Evolutionary conservation across 2,113 vertebrate genomes (phyloP), one percentile per base, ranked within the genome.

Genomic region (Tichodroma muraria): DNA sequence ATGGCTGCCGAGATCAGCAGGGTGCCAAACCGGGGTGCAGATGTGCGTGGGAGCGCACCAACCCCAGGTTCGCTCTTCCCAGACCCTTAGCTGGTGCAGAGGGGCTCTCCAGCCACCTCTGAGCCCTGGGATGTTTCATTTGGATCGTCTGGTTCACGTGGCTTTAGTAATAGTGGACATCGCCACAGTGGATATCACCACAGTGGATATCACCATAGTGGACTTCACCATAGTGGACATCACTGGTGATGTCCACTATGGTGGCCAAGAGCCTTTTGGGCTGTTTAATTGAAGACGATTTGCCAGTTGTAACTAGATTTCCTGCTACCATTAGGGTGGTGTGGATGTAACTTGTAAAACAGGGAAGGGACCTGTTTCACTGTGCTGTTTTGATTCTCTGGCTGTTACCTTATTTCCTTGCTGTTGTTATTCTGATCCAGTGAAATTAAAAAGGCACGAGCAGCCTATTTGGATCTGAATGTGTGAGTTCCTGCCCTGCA

Each of bases 401-500:
- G 94, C 85, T 84, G 80, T 81, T 85, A 44, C 76, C 92, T 85
- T 90, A 94, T 95, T 94, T 91, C 89, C 89, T 89, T 90, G 76
- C 90, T 65, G 88, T 89, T 92, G 69, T 95, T 91, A 72, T 92
- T 95, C 61, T 66, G 70, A 93, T 82, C 60, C 31, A 63, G 45
- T 79, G 91, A 97, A 97, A 96, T 96, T 96, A 97, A 96, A 95
- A 96, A 97, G 85, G 89, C 92, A 94, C 94, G 94, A 93, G 90
- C 54, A 93, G 94, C 80, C 88, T 95, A 83, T 95, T 93, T 95
- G 79, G 94, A 93, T 85, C 40, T 81, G 77, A 91, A 91, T 95
- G 91, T 83, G 90, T 91, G 94, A 94, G 95, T 92, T 93, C 92
- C 87, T 94, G 93, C 96, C 94, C 90, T 85, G 76, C 73, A 95